Evolutionary conservation across 2,797 vertebrate species (phyloP).

Genomic region (Epinephelus coioides): DNA sequence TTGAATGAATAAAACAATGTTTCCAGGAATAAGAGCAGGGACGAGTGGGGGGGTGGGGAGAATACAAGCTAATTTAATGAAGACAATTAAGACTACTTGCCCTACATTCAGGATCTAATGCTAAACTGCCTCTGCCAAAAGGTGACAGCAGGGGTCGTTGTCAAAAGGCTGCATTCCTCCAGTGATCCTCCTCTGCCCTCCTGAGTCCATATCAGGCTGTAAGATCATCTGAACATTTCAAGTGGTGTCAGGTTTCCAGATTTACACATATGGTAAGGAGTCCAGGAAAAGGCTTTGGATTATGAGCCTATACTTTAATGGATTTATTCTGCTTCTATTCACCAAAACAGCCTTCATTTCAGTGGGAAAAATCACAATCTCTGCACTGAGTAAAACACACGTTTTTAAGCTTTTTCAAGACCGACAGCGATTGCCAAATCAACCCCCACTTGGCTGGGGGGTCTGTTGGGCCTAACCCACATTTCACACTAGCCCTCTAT

Average conservation of each 20-base stretch:
- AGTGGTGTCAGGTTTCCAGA: slow-evolving; percentile 34
- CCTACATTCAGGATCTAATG: slow-evolving; percentile 37
- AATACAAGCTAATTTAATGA: slow-evolving; percentile 49
- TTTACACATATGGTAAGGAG: slow-evolving; percentile 34
- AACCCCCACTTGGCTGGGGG: slow-evolving; percentile 17
- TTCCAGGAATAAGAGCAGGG: slow-evolving; percentile 37
- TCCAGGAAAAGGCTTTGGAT: slow-evolving; percentile 6
- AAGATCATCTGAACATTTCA: slow-evolving; percentile 42
- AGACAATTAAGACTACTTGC: slow-evolving; percentile 51
- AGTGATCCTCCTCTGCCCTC: slow-evolving; percentile 48
- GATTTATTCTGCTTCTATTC: slow-evolving; percentile 1
- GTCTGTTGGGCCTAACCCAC: slow-evolving; percentile 54
- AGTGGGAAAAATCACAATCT: background rate
- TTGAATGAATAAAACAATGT: slow-evolving; percentile 34
- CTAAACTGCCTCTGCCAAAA: slow-evolving; percentile 34
- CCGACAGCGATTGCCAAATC: slow-evolving; percentile 31
- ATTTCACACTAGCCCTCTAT: slow-evolving; percentile 54
- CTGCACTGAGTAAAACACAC: background rate
- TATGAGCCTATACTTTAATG: slow-evolving; percentile 1
- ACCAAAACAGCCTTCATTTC: slow-evolving; percentile 2
- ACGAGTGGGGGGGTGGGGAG: background rate
- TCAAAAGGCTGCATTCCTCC: slow-evolving; percentile 59
- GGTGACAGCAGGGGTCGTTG: slow-evolving; percentile 56
- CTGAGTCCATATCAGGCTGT: slow-evolving; percentile 48
- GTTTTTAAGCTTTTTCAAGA: slow-evolving; percentile 20